These are phyloP conservation scores for Galerucella nymphaeae DNA, from an alignment of 2,888 invertebrate species.

Conservation along the genomic window DNA sequence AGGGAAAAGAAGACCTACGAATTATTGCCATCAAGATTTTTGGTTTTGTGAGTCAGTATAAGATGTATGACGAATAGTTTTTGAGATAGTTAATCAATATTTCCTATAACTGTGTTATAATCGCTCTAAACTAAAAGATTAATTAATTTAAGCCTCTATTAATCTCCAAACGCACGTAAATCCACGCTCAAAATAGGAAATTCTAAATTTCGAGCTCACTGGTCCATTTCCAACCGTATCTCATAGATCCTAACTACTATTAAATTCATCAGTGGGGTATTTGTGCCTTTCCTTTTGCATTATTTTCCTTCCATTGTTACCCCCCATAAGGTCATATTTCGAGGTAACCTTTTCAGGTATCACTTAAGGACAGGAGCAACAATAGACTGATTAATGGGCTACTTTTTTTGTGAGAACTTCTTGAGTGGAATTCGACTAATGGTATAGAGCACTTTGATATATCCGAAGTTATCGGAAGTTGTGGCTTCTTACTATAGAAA, in stretches of 20 bases:
- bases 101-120: too few relatives aligned
- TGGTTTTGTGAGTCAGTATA: too few relatives aligned
- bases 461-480: conserved; percentile 3
- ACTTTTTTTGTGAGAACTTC: neutral
- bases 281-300: neutral
- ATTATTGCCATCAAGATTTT: too few relatives aligned
- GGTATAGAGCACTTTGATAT: neutral
- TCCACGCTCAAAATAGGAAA: neutral
- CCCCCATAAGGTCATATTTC: conserved; percentile 4
- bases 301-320: neutral
- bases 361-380: conserved; percentile 10
- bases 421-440: conserved; percentile 1
- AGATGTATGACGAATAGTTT: too few relatives aligned
- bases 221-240: neutral
- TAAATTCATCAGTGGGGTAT: conserved; percentile 1
- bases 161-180: neutral
- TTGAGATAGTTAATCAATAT: too few relatives aligned
- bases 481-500: neutral
- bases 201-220: neutral
- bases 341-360: conserved; percentile 11
- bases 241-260: neutral
- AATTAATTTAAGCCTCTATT: too few relatives aligned
- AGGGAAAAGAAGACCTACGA: neutral
- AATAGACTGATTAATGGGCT: conserved; percentile 14
- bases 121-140: too few relatives aligned